phyloP scores from a whole-genome alignment of 2,888 invertebrate genomes.

The Cinara cedri region DNA sequence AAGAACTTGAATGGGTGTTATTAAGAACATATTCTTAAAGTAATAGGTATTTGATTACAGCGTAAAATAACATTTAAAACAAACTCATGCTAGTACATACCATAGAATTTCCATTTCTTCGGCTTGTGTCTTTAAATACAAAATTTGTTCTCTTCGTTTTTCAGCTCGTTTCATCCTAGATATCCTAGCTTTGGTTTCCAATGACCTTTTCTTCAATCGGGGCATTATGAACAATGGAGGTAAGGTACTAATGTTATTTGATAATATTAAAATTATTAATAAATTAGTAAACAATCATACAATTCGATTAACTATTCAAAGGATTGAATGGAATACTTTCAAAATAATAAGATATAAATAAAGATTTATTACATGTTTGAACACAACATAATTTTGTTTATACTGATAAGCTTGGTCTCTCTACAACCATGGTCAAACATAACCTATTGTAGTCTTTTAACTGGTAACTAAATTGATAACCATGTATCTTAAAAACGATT shows the following conservation, averaged over 20 bases:
- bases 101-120: conserved; percentile 56
- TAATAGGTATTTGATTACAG: too few relatives aligned
- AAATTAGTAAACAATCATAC: too few relatives aligned
- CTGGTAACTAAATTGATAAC: not conserved
- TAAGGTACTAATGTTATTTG: too few relatives aligned
- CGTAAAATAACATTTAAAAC: not conserved
- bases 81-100: conserved; percentile 6
- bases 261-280: too few relatives aligned
- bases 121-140: conserved; percentile 49
- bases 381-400: conserved; percentile 47
- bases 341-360: not conserved
- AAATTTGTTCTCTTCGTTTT: conserved; percentile 52
- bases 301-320: not conserved
- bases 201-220: conserved; percentile 41
- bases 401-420: conserved; percentile 34
- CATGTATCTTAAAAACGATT: too few relatives aligned
- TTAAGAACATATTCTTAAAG: too few relatives aligned
- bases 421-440: too few relatives aligned
- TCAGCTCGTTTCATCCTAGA: conserved; percentile 53
- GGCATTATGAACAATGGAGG: conserved; percentile 26
- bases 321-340: not conserved
- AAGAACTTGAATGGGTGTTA: too few relatives aligned
- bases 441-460: not conserved
- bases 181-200: conserved; percentile 52
- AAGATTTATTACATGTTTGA: conserved; percentile 25